A percentile compares a stretch with the other conserved stretches of the same genome.
phyloP scores from a whole-genome alignment of 2,797 vertebrate species.

The Paramormyrops hopkinsi region DNA sequence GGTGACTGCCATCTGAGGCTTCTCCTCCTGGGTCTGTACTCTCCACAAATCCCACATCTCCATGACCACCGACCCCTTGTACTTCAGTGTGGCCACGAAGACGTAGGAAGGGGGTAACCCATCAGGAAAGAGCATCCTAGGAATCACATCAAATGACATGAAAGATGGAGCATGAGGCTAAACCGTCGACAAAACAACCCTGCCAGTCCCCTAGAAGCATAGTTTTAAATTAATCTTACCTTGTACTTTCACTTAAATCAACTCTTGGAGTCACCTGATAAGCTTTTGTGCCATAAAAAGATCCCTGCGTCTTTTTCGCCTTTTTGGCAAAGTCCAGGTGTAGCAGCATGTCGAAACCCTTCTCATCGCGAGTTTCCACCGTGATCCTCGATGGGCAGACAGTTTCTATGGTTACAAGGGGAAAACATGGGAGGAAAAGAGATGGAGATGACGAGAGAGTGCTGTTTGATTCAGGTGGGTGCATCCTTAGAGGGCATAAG shows the following conservation, averaged over 20 bases:
- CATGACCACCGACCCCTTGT: slow-evolving; percentile 71
- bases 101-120: slow-evolving; percentile 95
- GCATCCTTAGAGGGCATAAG: background rate
- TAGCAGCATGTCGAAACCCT: slow-evolving; percentile 90
- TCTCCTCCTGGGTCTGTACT: slow-evolving; percentile 76
- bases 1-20: slow-evolving; percentile 86
- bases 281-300: slow-evolving; percentile 75
- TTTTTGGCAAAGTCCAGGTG: slow-evolving; percentile 88
- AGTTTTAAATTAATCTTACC: slow-evolving; percentile 55
- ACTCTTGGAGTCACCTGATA: slow-evolving; percentile 79
- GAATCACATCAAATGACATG: background rate
- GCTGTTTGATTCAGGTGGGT: background rate
- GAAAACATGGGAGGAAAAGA: background rate
- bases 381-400: slow-evolving; percentile 88
- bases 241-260: slow-evolving; percentile 83
- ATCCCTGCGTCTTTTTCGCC: slow-evolving; percentile 77
- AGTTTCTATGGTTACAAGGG: slow-evolving; percentile 68
- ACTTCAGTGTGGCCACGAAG: slow-evolving; percentile 89
- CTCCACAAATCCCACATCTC: slow-evolving; percentile 96
- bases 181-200: background rate
- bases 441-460: background rate
- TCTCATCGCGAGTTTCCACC: slow-evolving; percentile 84
- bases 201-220: background rate
- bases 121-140: slow-evolving; percentile 86
- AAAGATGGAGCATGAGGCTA: background rate